These are phyloP conservation scores for Epinephelus awoara DNA, from an alignment of 2,797 vertebrate species.

Conservation along the genomic window DNA sequence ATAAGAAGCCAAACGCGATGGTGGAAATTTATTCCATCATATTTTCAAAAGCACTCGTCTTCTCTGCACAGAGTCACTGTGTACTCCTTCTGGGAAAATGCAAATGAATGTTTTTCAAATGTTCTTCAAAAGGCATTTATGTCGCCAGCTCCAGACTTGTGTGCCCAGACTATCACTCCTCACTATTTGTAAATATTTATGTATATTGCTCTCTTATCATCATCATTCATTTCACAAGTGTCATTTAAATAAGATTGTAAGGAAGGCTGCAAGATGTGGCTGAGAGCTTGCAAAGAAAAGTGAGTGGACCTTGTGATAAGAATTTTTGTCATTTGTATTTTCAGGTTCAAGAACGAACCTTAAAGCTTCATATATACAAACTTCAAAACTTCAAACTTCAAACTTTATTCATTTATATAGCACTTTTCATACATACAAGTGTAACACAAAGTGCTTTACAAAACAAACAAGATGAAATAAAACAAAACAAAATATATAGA, in stretches of 20 bases:
- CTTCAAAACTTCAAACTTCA: too few species aligned
- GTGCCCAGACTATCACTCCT: background rate
- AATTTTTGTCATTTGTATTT: background rate
- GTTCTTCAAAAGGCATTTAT: background rate
- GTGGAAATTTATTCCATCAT: constrained; percentile 27
- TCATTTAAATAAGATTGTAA: background rate
- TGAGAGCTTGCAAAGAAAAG: background rate
- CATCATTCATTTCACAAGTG: background rate
- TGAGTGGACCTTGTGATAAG: background rate
- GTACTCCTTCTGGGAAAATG: background rate
- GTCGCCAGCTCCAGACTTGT: background rate
- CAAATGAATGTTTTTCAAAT: background rate
- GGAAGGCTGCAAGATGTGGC: background rate
- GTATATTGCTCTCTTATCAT: background rate
- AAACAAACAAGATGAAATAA: too few species aligned
- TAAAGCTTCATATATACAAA: background rate
- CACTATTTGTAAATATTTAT: background rate
- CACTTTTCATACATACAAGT: too few species aligned
- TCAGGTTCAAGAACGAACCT: background rate
- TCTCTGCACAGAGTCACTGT: background rate
- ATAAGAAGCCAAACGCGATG: constrained; percentile 11
- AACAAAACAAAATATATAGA: too few species aligned
- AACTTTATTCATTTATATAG: too few species aligned
- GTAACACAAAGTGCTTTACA: too few species aligned
- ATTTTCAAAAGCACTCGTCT: constrained; percentile 14